A percentile compares a stretch with the other conserved stretches of the same genome.
Evolutionary conservation across 2,888 invertebrate species (phyloP).

Genomic region (Scelioninae gen. 2): DNA sequence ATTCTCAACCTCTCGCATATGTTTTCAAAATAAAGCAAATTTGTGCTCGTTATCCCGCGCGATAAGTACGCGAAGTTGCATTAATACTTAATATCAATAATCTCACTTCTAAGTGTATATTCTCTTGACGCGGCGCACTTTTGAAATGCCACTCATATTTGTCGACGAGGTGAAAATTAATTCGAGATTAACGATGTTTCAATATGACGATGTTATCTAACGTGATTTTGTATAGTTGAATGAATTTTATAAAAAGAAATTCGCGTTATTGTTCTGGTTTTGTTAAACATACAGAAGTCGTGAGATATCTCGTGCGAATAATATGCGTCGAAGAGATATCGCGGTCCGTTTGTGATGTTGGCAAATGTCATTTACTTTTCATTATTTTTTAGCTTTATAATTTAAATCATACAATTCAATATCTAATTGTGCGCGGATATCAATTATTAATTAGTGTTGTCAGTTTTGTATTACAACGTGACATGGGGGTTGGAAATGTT

Average conservation of each 20-base stretch:
- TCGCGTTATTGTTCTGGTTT: conserved; percentile 5
- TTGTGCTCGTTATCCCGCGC: conserved; percentile 24
- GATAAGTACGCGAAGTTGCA: conserved; percentile 44
- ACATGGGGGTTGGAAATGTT: no score
- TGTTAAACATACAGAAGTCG: not conserved
- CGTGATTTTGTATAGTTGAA: conserved; percentile 10
- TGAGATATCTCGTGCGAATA: conserved; percentile 14
- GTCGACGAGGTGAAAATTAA: conserved; percentile 10
- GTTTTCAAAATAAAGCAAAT: conserved; percentile 15
- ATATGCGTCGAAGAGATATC: not conserved
- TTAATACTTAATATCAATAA: conserved; percentile 36
- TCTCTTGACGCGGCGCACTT: conserved; percentile 19
- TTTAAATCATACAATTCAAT: no score
- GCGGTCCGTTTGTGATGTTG: not conserved
- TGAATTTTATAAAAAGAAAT: conserved; percentile 24
- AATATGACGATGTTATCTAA: conserved; percentile 23
- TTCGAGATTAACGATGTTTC: conserved; percentile 26
- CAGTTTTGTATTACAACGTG: no score
- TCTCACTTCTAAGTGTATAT: conserved; percentile 20
- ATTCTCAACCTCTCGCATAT: no score
- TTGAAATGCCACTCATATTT: conserved; percentile 2
- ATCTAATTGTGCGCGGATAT: no score
- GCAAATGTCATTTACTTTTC: not conserved
- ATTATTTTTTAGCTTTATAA: no score
- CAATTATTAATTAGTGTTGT: no score